Evolutionary conservation across 2,888 invertebrate genomes (phyloP).

Genomic region (Sthenelais limicola): DNA sequence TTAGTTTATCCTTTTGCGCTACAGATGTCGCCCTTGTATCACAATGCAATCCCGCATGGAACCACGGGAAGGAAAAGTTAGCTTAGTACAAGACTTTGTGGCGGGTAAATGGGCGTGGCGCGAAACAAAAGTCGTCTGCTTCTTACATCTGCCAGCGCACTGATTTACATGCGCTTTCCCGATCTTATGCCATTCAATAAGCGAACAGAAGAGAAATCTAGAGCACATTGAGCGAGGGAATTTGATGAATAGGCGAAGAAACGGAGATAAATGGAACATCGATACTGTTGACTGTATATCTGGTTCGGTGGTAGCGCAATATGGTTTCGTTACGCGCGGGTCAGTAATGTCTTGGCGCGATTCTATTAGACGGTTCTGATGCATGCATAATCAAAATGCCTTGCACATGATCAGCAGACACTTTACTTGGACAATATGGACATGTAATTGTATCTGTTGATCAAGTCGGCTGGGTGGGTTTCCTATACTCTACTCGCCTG

Average conservation of each 20-base stretch:
- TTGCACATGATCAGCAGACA: too few relatives aligned
- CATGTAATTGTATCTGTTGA: too few relatives aligned
- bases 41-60: slow-evolving; percentile 36
- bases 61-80: slow-evolving; percentile 39
- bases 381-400: slow-evolving; percentile 38
- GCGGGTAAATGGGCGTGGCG: slow-evolving; percentile 6
- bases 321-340: slow-evolving; percentile 4
- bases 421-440: too few relatives aligned
- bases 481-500: too few relatives aligned
- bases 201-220: slow-evolving; percentile 12
- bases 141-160: too few relatives aligned
- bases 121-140: too few relatives aligned
- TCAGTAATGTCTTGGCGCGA: neutral
- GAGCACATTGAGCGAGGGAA: neutral
- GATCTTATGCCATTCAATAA: too few relatives aligned
- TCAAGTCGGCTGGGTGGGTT: too few relatives aligned
- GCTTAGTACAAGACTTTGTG: slow-evolving; percentile 8
- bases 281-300: slow-evolving; percentile 37
- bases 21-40: slow-evolving; percentile 26
- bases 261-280: neutral
- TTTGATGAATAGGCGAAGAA: slow-evolving; percentile 3
- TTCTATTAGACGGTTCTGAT: slow-evolving; percentile 8
- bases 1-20: slow-evolving; percentile 6
- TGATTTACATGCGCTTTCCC: too few relatives aligned
- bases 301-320: neutral